Conservation (phyloP, 2,113 vertebrate genomes). For the Hiodon tergisus region DNA sequence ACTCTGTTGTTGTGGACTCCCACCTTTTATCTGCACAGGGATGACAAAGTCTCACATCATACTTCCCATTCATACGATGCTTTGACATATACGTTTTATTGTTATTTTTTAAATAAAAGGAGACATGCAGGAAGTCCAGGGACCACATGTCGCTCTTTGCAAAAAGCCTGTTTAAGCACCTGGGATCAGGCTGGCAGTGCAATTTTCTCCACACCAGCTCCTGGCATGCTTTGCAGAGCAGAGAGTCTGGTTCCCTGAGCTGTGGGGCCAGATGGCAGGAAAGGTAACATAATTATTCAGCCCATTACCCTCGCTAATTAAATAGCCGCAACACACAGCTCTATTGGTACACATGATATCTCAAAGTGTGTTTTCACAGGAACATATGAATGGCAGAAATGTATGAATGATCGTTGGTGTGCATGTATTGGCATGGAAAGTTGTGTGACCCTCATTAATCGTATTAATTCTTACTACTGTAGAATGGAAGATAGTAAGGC, state of each 20-base stretch:
- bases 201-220: not conserved
- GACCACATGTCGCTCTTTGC: not conserved
- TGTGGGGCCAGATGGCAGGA: conserved; percentile 61
- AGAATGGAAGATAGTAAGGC: not conserved
- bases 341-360: conserved; percentile 25
- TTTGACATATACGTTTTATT: too few species aligned
- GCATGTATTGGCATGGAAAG: not conserved
- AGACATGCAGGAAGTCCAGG: too few species aligned
- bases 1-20: too few species aligned
- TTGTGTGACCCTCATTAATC: not conserved
- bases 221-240: conserved; percentile 9
- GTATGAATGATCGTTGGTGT: not conserved
- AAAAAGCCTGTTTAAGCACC: not conserved
- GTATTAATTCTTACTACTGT: not conserved
- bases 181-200: not conserved
- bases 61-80: too few species aligned
- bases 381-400: not conserved
- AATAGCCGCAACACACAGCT: conserved; percentile 40
- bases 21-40: too few species aligned
- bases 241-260: conserved; percentile 30
- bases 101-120: too few species aligned
- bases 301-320: conserved; percentile 64
- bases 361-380: conserved; percentile 23
- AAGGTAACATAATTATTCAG: conserved; percentile 66
- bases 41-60: too few species aligned